A percentile compares a stretch with the other conserved stretches of the same genome.
Evolutionary conservation across 2,888 invertebrate species (phyloP).

Genomic region (Agonum fuliginosum): DNA sequence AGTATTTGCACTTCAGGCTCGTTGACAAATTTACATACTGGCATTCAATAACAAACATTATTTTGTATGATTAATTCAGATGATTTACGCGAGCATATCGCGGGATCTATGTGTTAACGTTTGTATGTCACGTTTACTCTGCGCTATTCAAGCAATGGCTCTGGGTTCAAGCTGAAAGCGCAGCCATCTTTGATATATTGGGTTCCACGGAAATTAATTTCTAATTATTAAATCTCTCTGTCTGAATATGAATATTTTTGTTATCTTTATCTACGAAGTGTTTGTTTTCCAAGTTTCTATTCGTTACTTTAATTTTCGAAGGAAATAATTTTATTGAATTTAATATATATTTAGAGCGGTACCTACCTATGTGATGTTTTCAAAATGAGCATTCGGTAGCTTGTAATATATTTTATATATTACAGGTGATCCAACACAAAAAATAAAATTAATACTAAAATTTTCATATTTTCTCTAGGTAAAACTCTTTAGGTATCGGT

Average conservation of each 20-base stretch:
- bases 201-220: not conserved
- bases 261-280: not conserved
- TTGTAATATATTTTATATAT: too few relatives aligned
- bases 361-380: too few relatives aligned
- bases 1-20: conserved; percentile 35
- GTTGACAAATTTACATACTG: conserved; percentile 40
- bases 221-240: not conserved
- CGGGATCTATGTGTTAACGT: conserved; percentile 21
- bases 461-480: too few relatives aligned
- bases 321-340: too few relatives aligned
- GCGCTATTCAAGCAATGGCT: not conserved
- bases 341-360: too few relatives aligned
- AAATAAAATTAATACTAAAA: too few relatives aligned
- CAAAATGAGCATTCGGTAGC: too few relatives aligned
- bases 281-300: not conserved
- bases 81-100: conserved; percentile 19
- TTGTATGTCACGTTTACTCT: conserved; percentile 16
- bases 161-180: not conserved
- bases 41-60: conserved; percentile 45
- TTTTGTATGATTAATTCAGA: conserved; percentile 43
- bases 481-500: too few relatives aligned
- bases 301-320: too few relatives aligned
- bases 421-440: too few relatives aligned
- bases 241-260: not conserved
- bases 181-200: not conserved